Percentiles rank a stretch among this genome's conserved stretches.
phyloP scores from a whole-genome alignment of 2,113 vertebrate genomes.

The Synodontis membranacea region DNA sequence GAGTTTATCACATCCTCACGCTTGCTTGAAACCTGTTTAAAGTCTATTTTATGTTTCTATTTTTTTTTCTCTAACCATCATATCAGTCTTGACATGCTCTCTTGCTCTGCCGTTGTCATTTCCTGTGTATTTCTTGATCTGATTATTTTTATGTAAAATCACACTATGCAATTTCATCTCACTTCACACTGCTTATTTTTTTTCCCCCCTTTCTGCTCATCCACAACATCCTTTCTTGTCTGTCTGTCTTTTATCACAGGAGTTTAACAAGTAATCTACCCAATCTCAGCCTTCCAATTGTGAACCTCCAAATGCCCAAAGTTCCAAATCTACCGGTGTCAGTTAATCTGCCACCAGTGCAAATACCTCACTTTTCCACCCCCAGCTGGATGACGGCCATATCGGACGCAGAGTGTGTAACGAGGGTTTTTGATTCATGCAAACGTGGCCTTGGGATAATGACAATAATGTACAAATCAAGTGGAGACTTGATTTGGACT shows the following conservation, averaged over 20 bases:
- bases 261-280: conserved; percentile 95
- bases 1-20: neutral
- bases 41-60: neutral
- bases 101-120: neutral
- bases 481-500: neutral
- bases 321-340: conserved; percentile 87
- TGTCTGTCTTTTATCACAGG: conserved; percentile 88
- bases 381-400: conserved; percentile 92
- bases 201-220: conserved; percentile 22
- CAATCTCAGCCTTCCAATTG: conserved; percentile 93
- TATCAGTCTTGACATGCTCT: conserved; percentile 7
- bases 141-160: neutral
- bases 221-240: conserved; percentile 82
- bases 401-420: conserved; percentile 96
- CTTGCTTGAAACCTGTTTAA: neutral
- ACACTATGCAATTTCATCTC: conserved; percentile 11
- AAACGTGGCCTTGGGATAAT: conserved; percentile 86
- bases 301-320: conserved; percentile 89
- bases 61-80: neutral
- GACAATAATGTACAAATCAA: conserved; percentile 68
- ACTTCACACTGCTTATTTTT: neutral
- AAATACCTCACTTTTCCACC: conserved; percentile 93
- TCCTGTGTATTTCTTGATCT: neutral
- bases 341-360: conserved; percentile 79
- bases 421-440: conserved; percentile 80